Conservation (phyloP, 1,140 invertebrate species). For the Lysiphlebus fabarum region DNA sequence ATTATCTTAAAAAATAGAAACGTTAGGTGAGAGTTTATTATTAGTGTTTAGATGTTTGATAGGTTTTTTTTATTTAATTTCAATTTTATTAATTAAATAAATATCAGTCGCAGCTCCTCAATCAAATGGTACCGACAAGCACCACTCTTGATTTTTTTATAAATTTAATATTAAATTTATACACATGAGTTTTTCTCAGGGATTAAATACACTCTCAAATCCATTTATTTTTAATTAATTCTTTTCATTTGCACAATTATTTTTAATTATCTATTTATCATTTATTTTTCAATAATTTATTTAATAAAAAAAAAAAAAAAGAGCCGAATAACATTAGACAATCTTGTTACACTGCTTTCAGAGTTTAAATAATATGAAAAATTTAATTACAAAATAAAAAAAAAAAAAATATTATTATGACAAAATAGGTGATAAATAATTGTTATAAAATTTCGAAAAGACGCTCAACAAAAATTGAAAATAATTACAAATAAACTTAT, state of each 20-base stretch:
- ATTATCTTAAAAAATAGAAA: neutral
- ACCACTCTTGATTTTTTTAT: constrained; percentile 8
- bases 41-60: constrained; percentile 8
- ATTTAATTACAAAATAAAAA: constrained; percentile 14
- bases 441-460: neutral
- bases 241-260: neutral
- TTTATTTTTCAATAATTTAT: constrained; percentile 33
- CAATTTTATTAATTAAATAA: constrained; percentile 7
- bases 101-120: constrained; percentile 21
- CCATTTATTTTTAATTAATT: neutral
- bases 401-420: constrained; percentile 1
- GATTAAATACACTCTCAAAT: constrained; percentile 8
- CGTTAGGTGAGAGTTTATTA: neutral
- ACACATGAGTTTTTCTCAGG: constrained; percentile 9
- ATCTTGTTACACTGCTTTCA: constrained; percentile 35
- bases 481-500: constrained; percentile 4
- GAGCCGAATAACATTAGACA: constrained; percentile 28
- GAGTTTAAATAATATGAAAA: too few relatives aligned
- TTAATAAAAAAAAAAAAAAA: constrained; percentile 25
- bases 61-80: neutral
- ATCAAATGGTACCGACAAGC: constrained; percentile 25
- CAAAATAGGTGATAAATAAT: constrained; percentile 10
- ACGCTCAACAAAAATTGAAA: neutral
- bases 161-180: neutral
- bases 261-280: neutral